phyloP scores from a whole-genome alignment of 2,888 invertebrate species.

The Leucania comma region DNA sequence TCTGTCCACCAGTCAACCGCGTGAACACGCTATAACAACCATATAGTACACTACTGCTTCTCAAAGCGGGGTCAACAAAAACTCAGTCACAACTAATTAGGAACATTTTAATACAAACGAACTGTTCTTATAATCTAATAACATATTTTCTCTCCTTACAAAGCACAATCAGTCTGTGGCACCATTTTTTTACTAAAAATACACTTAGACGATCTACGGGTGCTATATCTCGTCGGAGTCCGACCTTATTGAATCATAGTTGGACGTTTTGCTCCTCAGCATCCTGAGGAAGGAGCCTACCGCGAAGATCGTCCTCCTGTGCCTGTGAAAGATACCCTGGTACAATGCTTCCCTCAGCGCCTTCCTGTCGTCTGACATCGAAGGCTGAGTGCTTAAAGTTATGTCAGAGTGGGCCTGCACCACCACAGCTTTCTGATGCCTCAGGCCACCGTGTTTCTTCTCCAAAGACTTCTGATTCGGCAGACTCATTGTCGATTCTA shows the following conservation, averaged over 20 bases:
- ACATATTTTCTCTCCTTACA: conserved; percentile 77
- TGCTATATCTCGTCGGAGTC: conserved; percentile 90
- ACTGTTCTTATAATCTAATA: conserved; percentile 75
- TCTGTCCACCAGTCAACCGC: conserved; percentile 56
- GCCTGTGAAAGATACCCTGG: conserved; percentile 95
- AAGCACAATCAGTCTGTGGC: conserved; percentile 87
- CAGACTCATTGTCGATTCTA: conserved; percentile 89
- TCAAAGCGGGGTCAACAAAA: conserved; percentile 76
- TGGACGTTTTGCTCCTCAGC: conserved; percentile 94
- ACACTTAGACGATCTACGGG: conserved; percentile 74
- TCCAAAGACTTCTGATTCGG: conserved; percentile 89
- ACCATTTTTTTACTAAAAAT: conserved; percentile 80
- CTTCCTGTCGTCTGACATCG: conserved; percentile 92
- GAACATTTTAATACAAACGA: conserved; percentile 88
- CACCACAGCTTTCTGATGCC: conserved; percentile 91
- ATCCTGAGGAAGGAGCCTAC: conserved; percentile 94
- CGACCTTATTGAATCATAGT: conserved; percentile 94
- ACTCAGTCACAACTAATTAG: conserved; percentile 83
- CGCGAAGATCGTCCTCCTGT: conserved; percentile 94
- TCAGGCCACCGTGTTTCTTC: conserved; percentile 89
- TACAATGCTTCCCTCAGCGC: conserved; percentile 93
- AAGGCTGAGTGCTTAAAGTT: conserved; percentile 87
- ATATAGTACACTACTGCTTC: conserved; percentile 66
- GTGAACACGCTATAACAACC: conserved; percentile 69
- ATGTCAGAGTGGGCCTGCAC: conserved; percentile 90